A percentile compares a stretch with the other conserved stretches of the same genome.
These are phyloP conservation scores for Ips nitidus DNA, from an alignment of 1,140 invertebrate genomes.

Conservation along the genomic window DNA sequence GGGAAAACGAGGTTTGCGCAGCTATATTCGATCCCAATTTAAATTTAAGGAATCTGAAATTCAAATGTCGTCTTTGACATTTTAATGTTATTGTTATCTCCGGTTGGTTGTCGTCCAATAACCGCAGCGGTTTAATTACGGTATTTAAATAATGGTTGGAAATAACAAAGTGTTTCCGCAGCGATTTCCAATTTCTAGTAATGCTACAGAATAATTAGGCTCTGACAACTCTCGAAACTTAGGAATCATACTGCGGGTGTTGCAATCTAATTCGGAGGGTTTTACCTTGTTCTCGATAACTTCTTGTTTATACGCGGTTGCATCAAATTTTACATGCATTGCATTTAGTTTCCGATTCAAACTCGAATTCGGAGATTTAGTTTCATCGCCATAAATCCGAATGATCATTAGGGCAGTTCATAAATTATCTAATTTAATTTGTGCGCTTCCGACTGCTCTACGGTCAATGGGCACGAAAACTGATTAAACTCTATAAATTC, in stretches of 20 bases:
- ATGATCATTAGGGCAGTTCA: conserved; percentile 21
- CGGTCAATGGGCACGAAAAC: conserved; percentile 22
- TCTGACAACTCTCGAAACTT: no score
- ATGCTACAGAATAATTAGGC: no score
- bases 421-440: conserved; percentile 31
- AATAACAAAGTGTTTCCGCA: no score
- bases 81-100: conserved; percentile 3
- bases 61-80: conserved; percentile 8
- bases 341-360: conserved; percentile 3
- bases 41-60: conserved; percentile 20
- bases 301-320: conserved; percentile 26
- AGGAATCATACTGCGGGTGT: no score
- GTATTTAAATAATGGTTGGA: no score
- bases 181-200: no score
- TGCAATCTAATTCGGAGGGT: no score
- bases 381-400: conserved; percentile 21
- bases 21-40: conserved; percentile 17
- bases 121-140: no score
- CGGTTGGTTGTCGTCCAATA: no score
- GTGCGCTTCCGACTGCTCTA: not conserved
- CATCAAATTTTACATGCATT: conserved; percentile 8
- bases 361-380: conserved; percentile 20
- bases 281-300: conserved; percentile 1
- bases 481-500: conserved; percentile 26
- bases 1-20: conserved; percentile 13